Evolutionary conservation across 2,797 vertebrate genomes (phyloP), one percentile per base, ranked within the genome.

Genomic region (Phoxinus dragarum): DNA sequence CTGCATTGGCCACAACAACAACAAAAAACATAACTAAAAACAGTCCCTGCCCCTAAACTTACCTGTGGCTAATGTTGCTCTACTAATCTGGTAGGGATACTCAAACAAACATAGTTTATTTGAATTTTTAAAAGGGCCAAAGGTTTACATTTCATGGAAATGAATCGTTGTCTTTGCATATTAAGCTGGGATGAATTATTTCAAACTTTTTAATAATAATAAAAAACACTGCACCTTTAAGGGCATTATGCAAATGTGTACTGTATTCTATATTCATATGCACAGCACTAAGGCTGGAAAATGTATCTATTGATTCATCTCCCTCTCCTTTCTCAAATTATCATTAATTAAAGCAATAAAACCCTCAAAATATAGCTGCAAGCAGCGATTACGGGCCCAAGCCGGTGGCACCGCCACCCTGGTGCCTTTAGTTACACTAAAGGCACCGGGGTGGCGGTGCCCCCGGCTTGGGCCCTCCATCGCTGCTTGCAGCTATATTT

Each of bases 261-360:
- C 19, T 61, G 14, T n/a, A 34, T n/a, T 73, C 10, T 16, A 52
- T 17, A 69, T 34, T 72, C 9, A 31, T 42, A n/a, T 23, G 40
- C 40, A 61, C 17, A 73, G 40, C 40, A 61, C 36, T 71, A n/a
- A 52, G 3, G 17, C 64, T 12, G 47, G 11, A 31, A 59, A 59
- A 38, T 40, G 23, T 68, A 67, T 80, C 54, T 74, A 49, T 85
- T 80, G 31, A 75, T 81, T 67, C 27, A 56, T 56, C 82, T 76
- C 72, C 44, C 75, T 72, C 88, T 40, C 49, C 66, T 66, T 68
- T 67, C 67, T 68, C 76, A 81, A 54, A 80, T 80, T 64, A 77
- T 54, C 76, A 27, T 93, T 95, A 93, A 94, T 94, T 92, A 94
- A 93, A 92, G 88, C 64, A 84, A 82, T 87, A 88, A 79, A 91